Conservation (phyloP, 2,888 invertebrate species). For the Parnassius glacialis region DNA sequence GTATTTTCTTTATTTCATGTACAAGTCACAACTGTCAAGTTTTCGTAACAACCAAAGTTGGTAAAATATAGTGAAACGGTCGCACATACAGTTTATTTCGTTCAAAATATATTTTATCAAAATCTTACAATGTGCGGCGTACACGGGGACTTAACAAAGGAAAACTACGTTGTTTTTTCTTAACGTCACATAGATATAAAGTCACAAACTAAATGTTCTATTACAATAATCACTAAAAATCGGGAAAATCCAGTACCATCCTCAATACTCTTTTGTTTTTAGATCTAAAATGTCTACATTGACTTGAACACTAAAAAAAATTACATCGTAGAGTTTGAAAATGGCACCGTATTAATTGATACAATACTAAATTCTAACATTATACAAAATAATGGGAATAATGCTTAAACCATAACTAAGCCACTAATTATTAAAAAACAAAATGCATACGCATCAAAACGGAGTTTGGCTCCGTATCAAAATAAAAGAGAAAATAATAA, state of each 20-base stretch:
- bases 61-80: constrained; percentile 31
- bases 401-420: constrained; percentile 69
- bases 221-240: constrained; percentile 46
- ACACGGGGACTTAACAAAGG: constrained; percentile 29
- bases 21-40: constrained; percentile 70
- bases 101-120: constrained; percentile 24
- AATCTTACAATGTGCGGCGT: constrained; percentile 17
- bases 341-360: constrained; percentile 52
- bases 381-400: constrained; percentile 67
- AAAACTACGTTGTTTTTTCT: constrained; percentile 30
- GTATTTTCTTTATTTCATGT: constrained; percentile 72
- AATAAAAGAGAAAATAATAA: constrained; percentile 43
- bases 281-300: neutral
- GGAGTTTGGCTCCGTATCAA: constrained; percentile 32
- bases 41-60: constrained; percentile 54
- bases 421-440: constrained; percentile 56
- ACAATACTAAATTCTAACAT: constrained; percentile 55
- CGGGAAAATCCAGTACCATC: constrained; percentile 50
- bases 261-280: constrained; percentile 41
- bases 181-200: constrained; percentile 36
- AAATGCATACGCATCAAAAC: constrained; percentile 57
- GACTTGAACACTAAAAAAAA: constrained; percentile 24
- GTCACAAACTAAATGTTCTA: constrained; percentile 51
- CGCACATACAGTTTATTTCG: constrained; percentile 21
- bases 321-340: constrained; percentile 48